A percentile compares a stretch with the other conserved stretches of the same genome.
These are phyloP conservation scores for Physella acuta DNA, from an alignment of 1,140 invertebrate genomes.

Conservation along the genomic window DNA sequence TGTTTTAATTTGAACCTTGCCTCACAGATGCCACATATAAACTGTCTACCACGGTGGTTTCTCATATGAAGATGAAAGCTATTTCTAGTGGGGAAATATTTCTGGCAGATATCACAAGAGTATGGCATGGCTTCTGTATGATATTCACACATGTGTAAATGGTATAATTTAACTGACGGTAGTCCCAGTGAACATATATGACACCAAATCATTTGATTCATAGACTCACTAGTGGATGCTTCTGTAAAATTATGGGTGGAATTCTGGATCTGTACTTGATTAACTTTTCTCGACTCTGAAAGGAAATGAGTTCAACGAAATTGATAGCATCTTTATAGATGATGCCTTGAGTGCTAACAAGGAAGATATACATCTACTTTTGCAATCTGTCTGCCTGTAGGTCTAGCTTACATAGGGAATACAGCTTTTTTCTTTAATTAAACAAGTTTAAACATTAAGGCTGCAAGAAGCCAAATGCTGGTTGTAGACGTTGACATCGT, in stretches of 20 bases:
- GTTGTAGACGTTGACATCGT: not conserved
- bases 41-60: constrained; percentile 1
- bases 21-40: constrained; percentile 1
- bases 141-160: not conserved
- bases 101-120: constrained; percentile 5
- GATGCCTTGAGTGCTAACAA: no score
- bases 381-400: no score
- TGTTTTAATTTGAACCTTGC: constrained; percentile 15
- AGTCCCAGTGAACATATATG: not conserved
- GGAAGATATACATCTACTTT: no score
- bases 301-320: no score
- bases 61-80: constrained; percentile 5
- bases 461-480: not conserved
- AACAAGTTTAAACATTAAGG: no score
- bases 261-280: not conserved
- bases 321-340: no score
- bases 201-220: not conserved
- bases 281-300: constrained; percentile 1
- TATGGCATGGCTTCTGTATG: constrained; percentile 8
- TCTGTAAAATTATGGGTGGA: no score
- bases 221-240: not conserved
- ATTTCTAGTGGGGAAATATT: constrained; percentile 6
- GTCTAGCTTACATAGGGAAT: no score
- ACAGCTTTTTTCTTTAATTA: no score
- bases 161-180: not conserved